Percentiles rank a stretch among this genome's conserved stretches.
Conservation (phyloP, 2,113 vertebrate genomes). For the Megaleporinus macrocephalus region DNA sequence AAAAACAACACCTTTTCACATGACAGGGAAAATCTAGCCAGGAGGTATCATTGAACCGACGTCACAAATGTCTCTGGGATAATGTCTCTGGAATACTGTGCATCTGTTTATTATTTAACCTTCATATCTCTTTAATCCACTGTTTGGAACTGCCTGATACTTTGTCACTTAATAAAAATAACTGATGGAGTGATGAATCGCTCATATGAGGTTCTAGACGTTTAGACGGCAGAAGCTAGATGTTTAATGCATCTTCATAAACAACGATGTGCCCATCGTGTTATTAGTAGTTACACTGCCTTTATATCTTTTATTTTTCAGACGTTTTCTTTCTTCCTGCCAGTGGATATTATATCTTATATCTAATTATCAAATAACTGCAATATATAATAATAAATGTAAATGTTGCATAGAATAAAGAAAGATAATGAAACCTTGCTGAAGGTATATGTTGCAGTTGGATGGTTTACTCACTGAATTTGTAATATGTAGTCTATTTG, state of each 20-base stretch:
- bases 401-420: too few relatives aligned
- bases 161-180: slow-evolving; percentile 14
- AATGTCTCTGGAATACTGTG: neutral
- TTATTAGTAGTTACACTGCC: too few relatives aligned
- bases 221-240: too few relatives aligned
- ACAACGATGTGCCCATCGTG: neutral
- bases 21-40: neutral
- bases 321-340: too few relatives aligned
- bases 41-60: slow-evolving; percentile 3
- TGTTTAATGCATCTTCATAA: neutral
- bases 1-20: too few relatives aligned
- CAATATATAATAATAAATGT: too few relatives aligned
- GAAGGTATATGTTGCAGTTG: neutral
- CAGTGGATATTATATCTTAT: too few relatives aligned
- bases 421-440: too few relatives aligned
- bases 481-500: neutral
- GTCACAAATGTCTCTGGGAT: neutral
- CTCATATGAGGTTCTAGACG: neutral
- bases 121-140: slow-evolving; percentile 11
- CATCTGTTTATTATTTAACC: neutral
- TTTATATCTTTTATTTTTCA: too few relatives aligned
- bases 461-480: neutral
- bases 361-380: too few relatives aligned
- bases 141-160: slow-evolving; percentile 22
- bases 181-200: neutral